Conservation (phyloP, 2,113 vertebrate species). For the Apodemus sylvaticus region DNA sequence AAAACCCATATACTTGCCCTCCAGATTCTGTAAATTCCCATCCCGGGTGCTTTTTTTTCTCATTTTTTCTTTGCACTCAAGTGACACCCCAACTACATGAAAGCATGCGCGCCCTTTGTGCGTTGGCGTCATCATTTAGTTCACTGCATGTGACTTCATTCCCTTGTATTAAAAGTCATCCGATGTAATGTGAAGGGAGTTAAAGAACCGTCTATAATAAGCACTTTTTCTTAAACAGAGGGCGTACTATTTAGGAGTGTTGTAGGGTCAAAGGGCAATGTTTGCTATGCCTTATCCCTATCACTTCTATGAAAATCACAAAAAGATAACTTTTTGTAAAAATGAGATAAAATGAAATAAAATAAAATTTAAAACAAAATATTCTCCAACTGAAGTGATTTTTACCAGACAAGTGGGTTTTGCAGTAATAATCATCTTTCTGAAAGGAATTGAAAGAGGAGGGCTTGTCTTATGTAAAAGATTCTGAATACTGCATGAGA, state of each 20-base stretch:
- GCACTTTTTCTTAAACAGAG: not conserved
- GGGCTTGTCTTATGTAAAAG: not conserved
- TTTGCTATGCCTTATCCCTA: not conserved
- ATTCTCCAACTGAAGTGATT: not conserved
- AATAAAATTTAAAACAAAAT: not conserved
- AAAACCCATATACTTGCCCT: not conserved
- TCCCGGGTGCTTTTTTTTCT: not conserved
- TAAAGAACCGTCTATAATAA: not conserved
- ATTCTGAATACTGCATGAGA: not conserved
- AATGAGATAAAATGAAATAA: not conserved
- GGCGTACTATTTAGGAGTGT: not conserved
- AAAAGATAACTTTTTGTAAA: not conserved
- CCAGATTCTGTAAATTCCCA: not conserved
- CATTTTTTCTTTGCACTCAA: not conserved
- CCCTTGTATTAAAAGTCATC: not conserved
- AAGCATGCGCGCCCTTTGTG: not conserved
- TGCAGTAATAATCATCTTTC: not conserved
- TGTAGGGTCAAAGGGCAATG: not conserved
- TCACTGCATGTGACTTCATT: not conserved
- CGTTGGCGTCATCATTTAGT: not conserved
- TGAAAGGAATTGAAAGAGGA: slow-evolving; percentile 2
- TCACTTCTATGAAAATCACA: not conserved
- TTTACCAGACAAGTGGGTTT: not conserved
- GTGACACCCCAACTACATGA: no score
- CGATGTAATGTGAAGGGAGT: not conserved